Evolutionary conservation across 2,113 vertebrate genomes (phyloP).

Genomic region (Urocolius indicus): DNA sequence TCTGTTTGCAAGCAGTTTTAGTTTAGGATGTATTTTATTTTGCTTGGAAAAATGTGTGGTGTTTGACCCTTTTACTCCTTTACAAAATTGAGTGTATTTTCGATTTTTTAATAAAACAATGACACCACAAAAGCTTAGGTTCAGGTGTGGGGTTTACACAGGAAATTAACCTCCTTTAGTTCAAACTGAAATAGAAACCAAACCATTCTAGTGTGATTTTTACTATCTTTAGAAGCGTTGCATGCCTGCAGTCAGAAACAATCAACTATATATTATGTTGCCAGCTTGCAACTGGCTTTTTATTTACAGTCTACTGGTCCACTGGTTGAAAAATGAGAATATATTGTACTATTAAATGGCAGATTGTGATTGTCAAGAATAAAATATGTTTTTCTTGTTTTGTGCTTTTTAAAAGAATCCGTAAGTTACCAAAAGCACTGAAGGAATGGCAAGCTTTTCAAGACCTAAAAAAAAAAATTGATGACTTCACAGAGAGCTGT

Average conservation of each 20-base stretch:
- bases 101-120: neutral
- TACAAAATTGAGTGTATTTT: neutral
- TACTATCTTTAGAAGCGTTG: neutral
- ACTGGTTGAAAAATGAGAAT: neutral
- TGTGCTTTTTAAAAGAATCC: conserved; percentile 72
- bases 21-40: neutral
- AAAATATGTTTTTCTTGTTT: neutral
- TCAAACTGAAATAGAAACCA: neutral
- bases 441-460: conserved; percentile 87
- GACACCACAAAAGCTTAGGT: neutral
- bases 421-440: conserved; percentile 83
- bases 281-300: neutral
- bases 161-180: neutral
- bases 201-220: neutral
- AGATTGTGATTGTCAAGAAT: neutral
- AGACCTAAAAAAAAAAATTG: conserved; percentile 84
- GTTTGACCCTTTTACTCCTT: neutral
- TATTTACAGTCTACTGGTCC: neutral
- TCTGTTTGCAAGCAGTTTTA: neutral
- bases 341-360: neutral
- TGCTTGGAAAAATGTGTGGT: neutral
- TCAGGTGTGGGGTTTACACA: neutral
- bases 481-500: conserved; percentile 85
- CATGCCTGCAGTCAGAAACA: neutral
- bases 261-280: neutral